Evolutionary conservation across 2,888 invertebrate genomes (phyloP).

Genomic region (Syrista parreyssii): DNA sequence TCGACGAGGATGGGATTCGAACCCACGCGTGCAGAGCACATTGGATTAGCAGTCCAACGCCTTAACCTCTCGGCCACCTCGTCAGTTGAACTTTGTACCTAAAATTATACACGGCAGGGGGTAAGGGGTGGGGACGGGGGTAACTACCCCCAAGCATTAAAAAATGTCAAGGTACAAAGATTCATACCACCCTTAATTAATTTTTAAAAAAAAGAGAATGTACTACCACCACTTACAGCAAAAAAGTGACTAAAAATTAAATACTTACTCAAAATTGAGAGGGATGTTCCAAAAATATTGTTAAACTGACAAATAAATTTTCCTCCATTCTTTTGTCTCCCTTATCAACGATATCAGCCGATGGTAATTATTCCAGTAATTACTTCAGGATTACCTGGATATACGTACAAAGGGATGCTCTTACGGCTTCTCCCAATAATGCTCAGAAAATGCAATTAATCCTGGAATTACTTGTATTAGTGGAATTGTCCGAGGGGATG

Average conservation of each 20-base stretch:
- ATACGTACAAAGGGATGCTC: neutral
- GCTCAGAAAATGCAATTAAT: neutral
- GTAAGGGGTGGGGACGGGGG: too few relatives aligned
- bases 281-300: too few relatives aligned
- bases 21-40: slow-evolving; percentile 68
- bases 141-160: too few relatives aligned
- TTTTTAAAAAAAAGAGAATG: too few relatives aligned
- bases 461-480: neutral
- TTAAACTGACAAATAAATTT: neutral
- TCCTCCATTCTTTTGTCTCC: neutral
- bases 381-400: neutral
- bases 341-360: neutral
- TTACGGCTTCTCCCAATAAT: neutral
- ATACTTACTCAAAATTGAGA: too few relatives aligned
- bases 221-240: too few relatives aligned
- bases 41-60: slow-evolving; percentile 68
- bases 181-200: too few relatives aligned
- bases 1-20: slow-evolving; percentile 67
- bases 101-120: too few relatives aligned
- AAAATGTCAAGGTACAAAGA: too few relatives aligned
- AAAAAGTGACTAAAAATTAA: too few relatives aligned
- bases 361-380: neutral
- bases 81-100: slow-evolving; percentile 34
- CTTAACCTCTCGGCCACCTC: slow-evolving; percentile 68
- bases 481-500: neutral